Base-by-base conservation (phyloP, 2,797 vertebrate species). In the Rachycentron canadum region DNA sequence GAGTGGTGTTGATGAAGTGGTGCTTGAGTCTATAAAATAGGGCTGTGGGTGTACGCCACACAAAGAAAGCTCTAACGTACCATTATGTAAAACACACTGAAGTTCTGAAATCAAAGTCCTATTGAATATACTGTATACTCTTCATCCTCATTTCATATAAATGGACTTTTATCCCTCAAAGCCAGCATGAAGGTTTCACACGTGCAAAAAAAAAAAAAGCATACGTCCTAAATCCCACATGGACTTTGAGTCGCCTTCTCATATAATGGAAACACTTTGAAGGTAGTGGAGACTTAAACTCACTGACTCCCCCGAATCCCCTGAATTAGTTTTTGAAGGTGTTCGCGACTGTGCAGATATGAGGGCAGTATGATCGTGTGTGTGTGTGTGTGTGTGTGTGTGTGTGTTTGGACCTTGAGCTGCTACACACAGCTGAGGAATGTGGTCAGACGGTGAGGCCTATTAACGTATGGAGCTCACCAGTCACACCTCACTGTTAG, bases 351-450 rank as follows among this genome's bases (percentile, higher is more conserved):
- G 64, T 57, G 71, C 60, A 59, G 72, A 76, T 73, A 70, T 7
- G 59, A 26, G 34, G 65, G 25, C 3, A 4, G 47, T 26, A 12
- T 69, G 58, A 53, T n/a, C 55, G 38, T 50, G 38, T 40, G 38
- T 40, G 34, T 60, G 53, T 72, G 62, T 73, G 38, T 64, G 61
- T 41, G 62, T 28, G 57, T 38, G 55, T 30, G 73, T 58, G 63
- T 63, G 76, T 74, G 67, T 61, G 71, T 71, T n/a, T 69, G 79
- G 84, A 84, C 87, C 89, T 81, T 85, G 87, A 89, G 74, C 64
- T 16, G 17, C 10, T 40, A 3, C 80, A 86, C 81, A 84, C 85
- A 88, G 84, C 80, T 94, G 93, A 89, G 93, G 94, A 95, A 95
- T 95, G 92, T 94, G 83, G 89, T 85, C 76, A 66, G 88, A 82